Evolutionary conservation across 2,888 invertebrate genomes (phyloP).

Genomic region (Cryptocephalus primarius): DNA sequence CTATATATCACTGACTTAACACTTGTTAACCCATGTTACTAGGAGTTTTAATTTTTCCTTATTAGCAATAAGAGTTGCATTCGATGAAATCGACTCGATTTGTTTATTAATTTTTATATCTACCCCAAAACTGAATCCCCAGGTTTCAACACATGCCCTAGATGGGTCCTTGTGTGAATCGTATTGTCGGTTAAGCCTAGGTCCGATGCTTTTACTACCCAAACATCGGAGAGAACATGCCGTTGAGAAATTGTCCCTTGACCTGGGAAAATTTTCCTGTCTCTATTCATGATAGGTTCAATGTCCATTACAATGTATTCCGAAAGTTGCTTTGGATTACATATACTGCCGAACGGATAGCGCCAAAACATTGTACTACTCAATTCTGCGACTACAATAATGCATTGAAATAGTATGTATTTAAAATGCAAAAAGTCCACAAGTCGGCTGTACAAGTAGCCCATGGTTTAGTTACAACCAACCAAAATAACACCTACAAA

Average conservation of each 20-base stretch:
- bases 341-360: conserved; percentile 75
- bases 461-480: too few relatives aligned
- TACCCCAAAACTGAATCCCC: conserved; percentile 92
- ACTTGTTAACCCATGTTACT: too few relatives aligned
- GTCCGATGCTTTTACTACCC: conserved; percentile 82
- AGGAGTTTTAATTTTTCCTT: too few relatives aligned
- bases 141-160: conserved; percentile 85
- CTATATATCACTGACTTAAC: too few relatives aligned
- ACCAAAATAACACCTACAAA: too few relatives aligned
- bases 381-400: conserved; percentile 67
- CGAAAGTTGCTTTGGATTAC: conserved; percentile 80
- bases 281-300: conserved; percentile 64
- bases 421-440: too few relatives aligned
- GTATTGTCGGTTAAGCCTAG: conserved; percentile 72
- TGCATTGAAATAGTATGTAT: conserved; percentile 1
- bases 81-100: too few relatives aligned
- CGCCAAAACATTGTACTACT: conserved; percentile 74
- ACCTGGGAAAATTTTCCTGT: conserved; percentile 71
- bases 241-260: conserved; percentile 79
- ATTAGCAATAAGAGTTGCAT: too few relatives aligned
- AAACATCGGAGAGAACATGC: conserved; percentile 86
- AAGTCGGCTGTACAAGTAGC: too few relatives aligned
- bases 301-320: conserved; percentile 94
- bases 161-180: conserved; percentile 81
- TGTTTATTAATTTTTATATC: conserved; percentile 9